Base-by-base conservation (phyloP, 1,140 invertebrate species). In the Drosophila lowei region DNA sequence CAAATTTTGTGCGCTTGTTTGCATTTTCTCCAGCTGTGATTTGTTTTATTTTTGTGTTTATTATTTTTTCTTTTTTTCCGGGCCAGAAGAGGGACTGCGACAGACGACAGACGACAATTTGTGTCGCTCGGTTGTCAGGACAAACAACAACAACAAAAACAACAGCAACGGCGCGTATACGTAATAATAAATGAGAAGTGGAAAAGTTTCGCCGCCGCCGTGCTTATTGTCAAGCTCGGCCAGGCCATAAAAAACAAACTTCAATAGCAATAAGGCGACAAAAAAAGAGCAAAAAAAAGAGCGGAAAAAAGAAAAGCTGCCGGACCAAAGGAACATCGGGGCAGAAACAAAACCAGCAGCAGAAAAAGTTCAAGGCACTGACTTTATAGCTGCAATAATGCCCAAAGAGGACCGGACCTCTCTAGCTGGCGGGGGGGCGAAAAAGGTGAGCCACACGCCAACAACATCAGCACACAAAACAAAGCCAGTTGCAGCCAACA, bases 181-280 rank as follows among this genome's bases (percentile, higher is more conserved):
- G 81, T 83, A 86, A 88, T 86, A 86, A 86, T 86, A 86, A 86
- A 86, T 86, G 81, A 88, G 81, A 86, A 86, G 81, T 86, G 81
- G 83, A 86, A 86, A 86, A 86, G 83, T 86, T 86, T 80, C 68
- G 70, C 80, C 67, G 77, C 81, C 80, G 63, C 74, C 81, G 79
- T 84, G 79, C 83, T 88, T 86, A 86, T 88, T 86, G 81, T 88
- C 81, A 86, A 86, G 80, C 80, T 85, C 78, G 77, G 74, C 77
- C 73, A 72, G 83, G 78, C 83, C 81, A 81, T 86, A 86, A 86
- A 86, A 86, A 86, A 86, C 81, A 67, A 86, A 88, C 81, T 86
- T 86, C 81, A 85, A 85, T 86, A 70, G 81, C 81, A 85, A 86
- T 81, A 85, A 85, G 77, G 83, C 81, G 77, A 88, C 73, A 81